phyloP scores from a whole-genome alignment of 1,140 invertebrate genomes.

The Leptopilina clavipes region DNA sequence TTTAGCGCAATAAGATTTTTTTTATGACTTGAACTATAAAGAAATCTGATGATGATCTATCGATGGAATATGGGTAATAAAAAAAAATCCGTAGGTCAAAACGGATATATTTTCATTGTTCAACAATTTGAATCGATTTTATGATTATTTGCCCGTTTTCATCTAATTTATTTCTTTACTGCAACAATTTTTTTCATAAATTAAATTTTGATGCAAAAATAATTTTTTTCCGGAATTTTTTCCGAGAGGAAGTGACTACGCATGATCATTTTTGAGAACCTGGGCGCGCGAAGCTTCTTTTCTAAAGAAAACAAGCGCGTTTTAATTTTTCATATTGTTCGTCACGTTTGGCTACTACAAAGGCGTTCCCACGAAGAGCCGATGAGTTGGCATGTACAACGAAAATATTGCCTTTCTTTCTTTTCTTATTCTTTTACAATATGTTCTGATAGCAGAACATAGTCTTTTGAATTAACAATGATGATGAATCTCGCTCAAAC shows the following conservation, averaged over 20 bases:
- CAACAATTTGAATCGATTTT: too few species aligned
- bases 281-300: conserved; percentile 59
- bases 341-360: conserved; percentile 64
- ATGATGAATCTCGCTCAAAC: conserved; percentile 8
- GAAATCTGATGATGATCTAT: background rate
- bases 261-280: conserved; percentile 62
- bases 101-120: conserved; percentile 51
- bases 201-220: too few species aligned
- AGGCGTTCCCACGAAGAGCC: conserved; percentile 66
- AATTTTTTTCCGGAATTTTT: background rate
- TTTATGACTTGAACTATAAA: conserved; percentile 16
- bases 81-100: too few species aligned
- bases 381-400: conserved; percentile 69
- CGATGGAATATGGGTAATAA: conserved; percentile 49
- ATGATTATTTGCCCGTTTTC: too few species aligned
- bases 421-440: conserved; percentile 54
- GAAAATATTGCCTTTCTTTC: conserved; percentile 61
- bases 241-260: conserved; percentile 63
- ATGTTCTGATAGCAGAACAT: conserved; percentile 38
- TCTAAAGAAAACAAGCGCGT: conserved; percentile 59
- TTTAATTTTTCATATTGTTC: conserved; percentile 69
- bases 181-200: too few species aligned
- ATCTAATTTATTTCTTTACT: too few species aligned
- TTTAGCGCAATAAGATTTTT: conserved; percentile 15
- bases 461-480: conserved; percentile 30